Evolutionary conservation across 1,140 invertebrate species (phyloP), one percentile per base, ranked within the genome.

Genomic region (Maniola jurtina): DNA sequence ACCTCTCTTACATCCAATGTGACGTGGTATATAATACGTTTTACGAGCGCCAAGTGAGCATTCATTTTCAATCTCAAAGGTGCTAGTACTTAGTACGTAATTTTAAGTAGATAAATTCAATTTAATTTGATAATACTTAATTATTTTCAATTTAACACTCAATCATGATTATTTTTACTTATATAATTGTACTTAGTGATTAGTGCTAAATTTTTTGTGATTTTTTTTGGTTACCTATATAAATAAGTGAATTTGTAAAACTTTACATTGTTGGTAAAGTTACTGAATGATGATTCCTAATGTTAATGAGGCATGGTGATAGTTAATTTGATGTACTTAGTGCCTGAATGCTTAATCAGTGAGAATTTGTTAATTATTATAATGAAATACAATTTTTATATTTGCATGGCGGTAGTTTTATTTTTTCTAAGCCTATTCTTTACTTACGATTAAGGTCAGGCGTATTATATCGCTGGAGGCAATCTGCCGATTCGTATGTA

Each of bases 301-400:
- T 54, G 58, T 59, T 45, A 36, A 25, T 59, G 40, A 55, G 55
- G 48, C 73, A 54, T 66, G 56, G 76, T 83, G 73, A 80, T 79
- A 75, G 69, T 73, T 69, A 72, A 76, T 77, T 65, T 69, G 67
- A 71, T 81, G 65, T 73, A 54, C 75, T 67, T 72, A 73, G 79
- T 83, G 80, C 75, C 79, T 79, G 81, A 61, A 55, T 81, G 75
- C 68, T 76, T 76, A 79, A 74, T 65, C 68, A 68, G 69, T 72
- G 68, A 75, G 70, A 71, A 79, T 80, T 64, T 78, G 79, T 80
- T 78, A 72, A 71, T 79, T 75, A 77, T 80, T 81, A 72, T 76
- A 83, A 83, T 72, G 79, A 80, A 83, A 80, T 84, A 81, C 74
- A 78, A 71, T 76, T 83, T 81, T 77, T 77, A 75, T 79, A 74